These are phyloP conservation scores for Pemphigus obesinymphae DNA, from an alignment of 1,140 invertebrate species.

Conservation along the genomic window DNA sequence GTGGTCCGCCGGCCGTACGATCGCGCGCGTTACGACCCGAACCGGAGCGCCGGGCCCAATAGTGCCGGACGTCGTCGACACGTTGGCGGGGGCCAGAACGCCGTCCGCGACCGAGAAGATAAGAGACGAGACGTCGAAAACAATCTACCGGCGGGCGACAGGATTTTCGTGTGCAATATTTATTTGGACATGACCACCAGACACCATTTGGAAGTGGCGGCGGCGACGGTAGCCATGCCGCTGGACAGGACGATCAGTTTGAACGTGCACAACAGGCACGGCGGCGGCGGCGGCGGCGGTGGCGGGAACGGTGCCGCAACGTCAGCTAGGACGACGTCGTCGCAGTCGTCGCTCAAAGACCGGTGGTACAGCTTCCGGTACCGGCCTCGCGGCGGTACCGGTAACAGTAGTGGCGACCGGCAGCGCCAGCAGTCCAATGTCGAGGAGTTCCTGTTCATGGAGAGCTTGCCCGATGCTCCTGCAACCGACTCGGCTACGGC, in stretches of 20 bases:
- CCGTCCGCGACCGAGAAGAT: not conserved
- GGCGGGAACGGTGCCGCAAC: not conserved
- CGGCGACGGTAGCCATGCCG: not conserved
- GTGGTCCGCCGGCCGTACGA: not conserved
- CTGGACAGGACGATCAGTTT: conserved; percentile 31
- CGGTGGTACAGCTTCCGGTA: conserved; percentile 41
- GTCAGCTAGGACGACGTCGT: conserved; percentile 11
- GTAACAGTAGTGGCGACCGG: not conserved
- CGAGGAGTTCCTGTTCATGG: conserved; percentile 42
- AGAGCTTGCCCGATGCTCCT: conserved; percentile 25
- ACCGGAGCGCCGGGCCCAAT: no score
- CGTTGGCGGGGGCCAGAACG: no score
- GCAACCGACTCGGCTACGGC: conserved; percentile 52
- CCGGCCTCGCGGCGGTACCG: not conserved
- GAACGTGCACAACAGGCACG: conserved; percentile 32
- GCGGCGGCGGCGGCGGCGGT: not conserved
- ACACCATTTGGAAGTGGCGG: conserved; percentile 14
- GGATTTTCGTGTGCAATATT: no score
- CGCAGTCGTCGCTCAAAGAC: conserved; percentile 37
- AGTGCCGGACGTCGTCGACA: no score
- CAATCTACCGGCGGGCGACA: not conserved
- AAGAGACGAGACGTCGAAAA: not conserved
- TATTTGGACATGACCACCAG: not conserved
- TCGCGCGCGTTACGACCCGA: not conserved
- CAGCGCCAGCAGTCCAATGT: conserved; percentile 3